These are phyloP conservation scores for Melopsittacus undulatus DNA, from an alignment of 2,797 vertebrate species.

Conservation along the genomic window DNA sequence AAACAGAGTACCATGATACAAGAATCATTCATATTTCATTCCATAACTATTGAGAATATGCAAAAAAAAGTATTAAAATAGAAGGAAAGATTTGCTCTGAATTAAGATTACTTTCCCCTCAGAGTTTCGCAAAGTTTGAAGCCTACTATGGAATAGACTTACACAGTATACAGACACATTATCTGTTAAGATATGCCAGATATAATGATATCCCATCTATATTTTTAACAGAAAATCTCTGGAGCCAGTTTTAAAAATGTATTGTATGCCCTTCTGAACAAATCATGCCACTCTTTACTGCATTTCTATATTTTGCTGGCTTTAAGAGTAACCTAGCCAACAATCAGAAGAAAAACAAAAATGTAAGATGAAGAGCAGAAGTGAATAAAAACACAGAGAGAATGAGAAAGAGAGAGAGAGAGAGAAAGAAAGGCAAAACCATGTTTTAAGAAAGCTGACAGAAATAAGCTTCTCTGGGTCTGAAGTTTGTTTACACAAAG, in stretches of 20 bases:
- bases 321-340: neutral
- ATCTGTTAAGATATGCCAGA: neutral
- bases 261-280: neutral
- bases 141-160: neutral
- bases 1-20: neutral
- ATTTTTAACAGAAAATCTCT: neutral
- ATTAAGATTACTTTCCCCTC: neutral
- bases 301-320: neutral
- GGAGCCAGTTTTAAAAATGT: neutral
- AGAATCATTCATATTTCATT: neutral
- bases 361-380: neutral
- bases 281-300: neutral
- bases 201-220: neutral
- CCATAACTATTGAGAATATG: neutral
- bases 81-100: neutral
- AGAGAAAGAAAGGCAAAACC: too few relatives aligned
- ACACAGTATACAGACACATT: neutral
- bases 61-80: neutral
- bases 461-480: neutral
- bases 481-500: neutral
- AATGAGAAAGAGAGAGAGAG: too few relatives aligned
- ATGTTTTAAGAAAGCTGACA: neutral
- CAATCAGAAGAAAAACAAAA: neutral
- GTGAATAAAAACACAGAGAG: neutral
- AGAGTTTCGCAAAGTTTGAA: neutral